These are phyloP conservation scores for Paramormyrops kingsleyae DNA, from an alignment of 2,113 vertebrate genomes.

Conservation along the genomic window DNA sequence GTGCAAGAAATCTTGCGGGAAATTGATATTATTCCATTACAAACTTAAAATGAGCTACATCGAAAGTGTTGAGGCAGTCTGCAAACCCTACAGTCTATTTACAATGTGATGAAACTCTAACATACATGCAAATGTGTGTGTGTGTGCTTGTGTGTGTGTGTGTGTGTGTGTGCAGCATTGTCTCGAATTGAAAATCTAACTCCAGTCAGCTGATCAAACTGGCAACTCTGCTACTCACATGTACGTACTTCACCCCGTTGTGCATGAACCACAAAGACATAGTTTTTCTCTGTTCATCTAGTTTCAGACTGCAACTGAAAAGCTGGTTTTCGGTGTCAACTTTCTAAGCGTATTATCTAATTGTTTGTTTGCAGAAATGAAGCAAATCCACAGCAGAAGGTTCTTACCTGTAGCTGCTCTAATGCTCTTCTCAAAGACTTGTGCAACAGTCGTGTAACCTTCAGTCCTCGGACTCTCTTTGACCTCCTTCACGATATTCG, in stretches of 20 bases:
- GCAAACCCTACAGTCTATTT: no score
- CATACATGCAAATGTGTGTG: no score
- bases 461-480: slow-evolving; percentile 51
- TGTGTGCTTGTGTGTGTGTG: no score
- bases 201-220: no score
- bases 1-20: no score
- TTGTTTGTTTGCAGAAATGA: background rate
- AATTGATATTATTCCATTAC: no score
- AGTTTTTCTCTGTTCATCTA: background rate
- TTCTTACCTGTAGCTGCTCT: background rate
- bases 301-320: background rate
- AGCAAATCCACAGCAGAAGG: background rate
- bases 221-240: background rate
- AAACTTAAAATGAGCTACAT: no score
- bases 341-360: background rate
- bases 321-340: background rate
- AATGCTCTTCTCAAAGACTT: background rate
- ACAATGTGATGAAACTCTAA: no score
- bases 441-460: background rate
- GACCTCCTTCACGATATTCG: slow-evolving; percentile 62
- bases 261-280: background rate
- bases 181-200: no score
- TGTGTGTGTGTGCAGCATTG: no score
- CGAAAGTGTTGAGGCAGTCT: no score
- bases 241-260: background rate